Percentiles rank a stretch among this genome's conserved stretches.
Conservation (phyloP, 2,113 vertebrate species). For the Ciconia boyciana region DNA sequence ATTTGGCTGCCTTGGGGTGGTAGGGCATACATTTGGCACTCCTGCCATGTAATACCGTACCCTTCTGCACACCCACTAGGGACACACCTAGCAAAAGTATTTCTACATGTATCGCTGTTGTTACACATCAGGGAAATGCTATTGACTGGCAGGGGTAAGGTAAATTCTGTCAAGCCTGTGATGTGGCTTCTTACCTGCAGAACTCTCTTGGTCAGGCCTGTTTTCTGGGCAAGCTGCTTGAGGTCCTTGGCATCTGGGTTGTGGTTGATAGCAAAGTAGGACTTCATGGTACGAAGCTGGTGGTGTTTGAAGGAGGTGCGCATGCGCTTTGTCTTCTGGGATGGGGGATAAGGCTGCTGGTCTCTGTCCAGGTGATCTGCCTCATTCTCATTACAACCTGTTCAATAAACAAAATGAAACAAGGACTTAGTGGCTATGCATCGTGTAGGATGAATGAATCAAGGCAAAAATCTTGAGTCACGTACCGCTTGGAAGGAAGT, state of each 20-base stretch:
- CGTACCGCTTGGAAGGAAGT: neutral
- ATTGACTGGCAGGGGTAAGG: constrained; percentile 12
- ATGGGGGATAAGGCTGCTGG: constrained; percentile 93
- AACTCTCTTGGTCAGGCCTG: constrained; percentile 99
- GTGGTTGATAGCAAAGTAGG: constrained; percentile 99
- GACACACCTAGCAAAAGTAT: neutral
- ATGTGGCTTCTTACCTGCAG: constrained; percentile 90
- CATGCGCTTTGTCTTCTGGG: constrained; percentile 99
- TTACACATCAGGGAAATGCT: constrained; percentile 40
- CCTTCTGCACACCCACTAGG: constrained; percentile 26
- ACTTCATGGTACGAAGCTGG: constrained; percentile 99
- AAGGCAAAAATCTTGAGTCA: neutral
- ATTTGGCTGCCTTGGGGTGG: neutral
- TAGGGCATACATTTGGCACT: neutral
- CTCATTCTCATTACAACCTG: constrained; percentile 98
- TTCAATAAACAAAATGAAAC: neutral
- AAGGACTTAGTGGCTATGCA: neutral
- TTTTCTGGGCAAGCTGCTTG: constrained; percentile 99
- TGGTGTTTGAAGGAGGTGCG: constrained; percentile 99
- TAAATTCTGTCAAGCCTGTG: neutral
- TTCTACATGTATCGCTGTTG: neutral
- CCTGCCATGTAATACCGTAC: neutral
- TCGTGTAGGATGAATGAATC: neutral
- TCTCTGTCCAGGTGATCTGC: constrained; percentile 96
- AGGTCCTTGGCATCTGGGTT: constrained; percentile 99